phyloP scores from a whole-genome alignment of 2,113 vertebrate genomes.

The Passer domesticus region DNA sequence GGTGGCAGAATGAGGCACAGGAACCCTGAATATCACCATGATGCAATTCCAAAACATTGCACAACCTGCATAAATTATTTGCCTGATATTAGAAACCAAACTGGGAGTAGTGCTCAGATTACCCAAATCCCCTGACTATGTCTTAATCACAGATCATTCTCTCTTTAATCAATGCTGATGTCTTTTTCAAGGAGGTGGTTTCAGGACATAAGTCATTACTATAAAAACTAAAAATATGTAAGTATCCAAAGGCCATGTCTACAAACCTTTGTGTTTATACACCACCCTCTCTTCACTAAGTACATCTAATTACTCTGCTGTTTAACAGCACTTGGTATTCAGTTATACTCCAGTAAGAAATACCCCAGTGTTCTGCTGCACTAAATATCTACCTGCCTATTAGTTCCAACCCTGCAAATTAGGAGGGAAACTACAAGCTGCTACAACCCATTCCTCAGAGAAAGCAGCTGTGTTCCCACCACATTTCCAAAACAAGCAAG shows the following conservation, averaged over 20 bases:
- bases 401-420: neutral
- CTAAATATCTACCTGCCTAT: neutral
- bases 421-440: neutral
- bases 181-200: neutral
- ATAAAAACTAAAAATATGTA: neutral
- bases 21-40: neutral
- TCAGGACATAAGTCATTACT: neutral
- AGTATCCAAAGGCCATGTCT: neutral
- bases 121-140: neutral
- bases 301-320: neutral
- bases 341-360: neutral
- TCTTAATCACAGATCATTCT: neutral
- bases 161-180: neutral
- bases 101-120: neutral
- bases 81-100: neutral
- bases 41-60: neutral
- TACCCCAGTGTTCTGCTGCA: neutral
- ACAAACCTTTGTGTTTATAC: neutral
- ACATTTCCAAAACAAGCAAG: neutral
- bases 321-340: neutral
- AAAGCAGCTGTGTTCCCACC: neutral
- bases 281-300: neutral
- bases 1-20: neutral
- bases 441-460: neutral
- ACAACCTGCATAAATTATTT: neutral